Conservation (phyloP, 2,113 vertebrate genomes). For the Dasypus novemcinctus region DNA sequence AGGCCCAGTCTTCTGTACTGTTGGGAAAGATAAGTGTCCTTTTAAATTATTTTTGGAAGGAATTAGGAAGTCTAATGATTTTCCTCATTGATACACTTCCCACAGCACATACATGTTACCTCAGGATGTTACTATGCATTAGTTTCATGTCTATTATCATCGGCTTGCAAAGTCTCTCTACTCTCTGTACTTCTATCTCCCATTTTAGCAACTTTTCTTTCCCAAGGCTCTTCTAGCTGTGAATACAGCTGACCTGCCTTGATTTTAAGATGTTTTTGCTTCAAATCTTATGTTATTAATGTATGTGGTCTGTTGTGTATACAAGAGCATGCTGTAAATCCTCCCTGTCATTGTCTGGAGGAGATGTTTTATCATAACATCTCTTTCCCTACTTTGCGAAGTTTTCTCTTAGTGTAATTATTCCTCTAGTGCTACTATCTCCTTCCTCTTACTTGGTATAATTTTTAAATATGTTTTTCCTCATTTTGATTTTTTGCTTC, state of each 20-base stretch:
- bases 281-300: background rate
- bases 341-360: background rate
- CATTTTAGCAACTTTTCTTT: background rate
- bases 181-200: background rate
- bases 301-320: fast-evolving
- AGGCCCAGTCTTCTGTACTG: background rate
- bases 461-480: background rate
- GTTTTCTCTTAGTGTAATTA: background rate
- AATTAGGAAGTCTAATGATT: background rate
- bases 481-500: background rate
- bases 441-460: background rate
- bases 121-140: background rate
- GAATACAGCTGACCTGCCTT: background rate
- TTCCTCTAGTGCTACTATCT: background rate
- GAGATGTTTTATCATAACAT: background rate
- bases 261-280: background rate
- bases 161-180: background rate
- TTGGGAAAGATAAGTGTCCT: background rate
- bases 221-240: background rate
- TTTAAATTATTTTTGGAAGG: background rate
- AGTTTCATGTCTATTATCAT: background rate
- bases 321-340: fast-evolving
- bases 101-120: background rate
- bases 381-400: background rate
- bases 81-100: background rate